Conservation (phyloP, 1,140 invertebrate genomes). For the Drosophila lacteicornis region DNA sequence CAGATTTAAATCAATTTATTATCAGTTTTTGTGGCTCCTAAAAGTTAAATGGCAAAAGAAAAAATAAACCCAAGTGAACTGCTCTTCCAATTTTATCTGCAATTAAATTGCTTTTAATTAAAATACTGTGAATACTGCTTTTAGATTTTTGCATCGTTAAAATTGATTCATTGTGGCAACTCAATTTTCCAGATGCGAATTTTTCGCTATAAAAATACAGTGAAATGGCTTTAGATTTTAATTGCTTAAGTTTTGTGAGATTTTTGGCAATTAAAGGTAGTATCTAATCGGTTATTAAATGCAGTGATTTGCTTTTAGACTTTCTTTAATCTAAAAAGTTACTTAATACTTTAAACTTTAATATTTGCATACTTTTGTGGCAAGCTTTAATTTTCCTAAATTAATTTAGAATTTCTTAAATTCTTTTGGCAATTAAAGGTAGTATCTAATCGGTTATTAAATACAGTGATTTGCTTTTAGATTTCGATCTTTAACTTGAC, state of each 20-base stretch:
- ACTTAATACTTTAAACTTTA: neutral
- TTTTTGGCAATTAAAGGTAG: conserved; percentile 11
- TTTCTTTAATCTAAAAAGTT: neutral
- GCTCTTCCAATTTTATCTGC: conserved; percentile 5
- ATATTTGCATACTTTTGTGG: neutral
- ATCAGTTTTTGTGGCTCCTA: conserved; percentile 39
- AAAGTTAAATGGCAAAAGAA: conserved; percentile 17
- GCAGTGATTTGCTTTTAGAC: neutral
- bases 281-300: neutral
- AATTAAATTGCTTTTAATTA: conserved; percentile 5
- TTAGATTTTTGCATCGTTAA: conserved; percentile 13
- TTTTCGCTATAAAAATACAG: conserved; percentile 4
- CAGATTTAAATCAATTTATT: conserved; percentile 31
- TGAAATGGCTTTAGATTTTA: conserved; percentile 9
- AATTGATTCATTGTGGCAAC: conserved; percentile 15
- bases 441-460: neutral
- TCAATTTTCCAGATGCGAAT: conserved; percentile 6
- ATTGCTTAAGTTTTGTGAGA: neutral
- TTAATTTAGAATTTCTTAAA: neutral
- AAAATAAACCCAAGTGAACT: conserved; percentile 14
- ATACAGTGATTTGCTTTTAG: neutral
- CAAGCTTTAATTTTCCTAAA: no score
- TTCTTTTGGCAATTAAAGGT: conserved; percentile 9
- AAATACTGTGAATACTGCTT: conserved; percentile 3
- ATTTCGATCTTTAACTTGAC: neutral